These are phyloP conservation scores for Gymnothorax javanicus DNA, from an alignment of 2,797 vertebrate genomes.

Conservation along the genomic window DNA sequence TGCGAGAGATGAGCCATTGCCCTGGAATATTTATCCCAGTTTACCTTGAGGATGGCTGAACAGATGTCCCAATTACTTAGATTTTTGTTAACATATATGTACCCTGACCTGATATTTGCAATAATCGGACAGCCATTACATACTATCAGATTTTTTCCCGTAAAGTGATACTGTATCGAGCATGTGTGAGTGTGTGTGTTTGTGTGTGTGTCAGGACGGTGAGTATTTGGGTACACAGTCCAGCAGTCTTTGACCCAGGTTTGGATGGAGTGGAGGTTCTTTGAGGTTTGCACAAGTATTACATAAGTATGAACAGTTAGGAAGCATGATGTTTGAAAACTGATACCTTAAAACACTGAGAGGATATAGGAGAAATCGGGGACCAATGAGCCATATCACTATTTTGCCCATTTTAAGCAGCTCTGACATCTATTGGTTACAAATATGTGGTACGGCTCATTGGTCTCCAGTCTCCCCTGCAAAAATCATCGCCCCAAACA, in stretches of 20 bases:
- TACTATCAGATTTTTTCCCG: slow-evolving; percentile 49
- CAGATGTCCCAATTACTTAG: slow-evolving; percentile 78
- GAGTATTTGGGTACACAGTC: not conserved
- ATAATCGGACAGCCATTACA: slow-evolving; percentile 74
- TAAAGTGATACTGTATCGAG: slow-evolving; percentile 31
- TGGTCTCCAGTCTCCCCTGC: too few species aligned
- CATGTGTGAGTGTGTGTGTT: not conserved
- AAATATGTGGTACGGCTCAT: too few species aligned
- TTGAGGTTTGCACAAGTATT: not conserved
- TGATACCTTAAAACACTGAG: not conserved
- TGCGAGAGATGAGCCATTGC: slow-evolving; percentile 68
- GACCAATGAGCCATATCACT: too few species aligned
- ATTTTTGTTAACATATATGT: slow-evolving; percentile 78
- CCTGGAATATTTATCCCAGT: slow-evolving; percentile 66
- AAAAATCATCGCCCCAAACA: not conserved
- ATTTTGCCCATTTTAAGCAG: too few species aligned
- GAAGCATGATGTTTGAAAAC: not conserved
- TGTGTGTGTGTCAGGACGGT: not conserved
- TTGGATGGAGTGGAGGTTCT: not conserved
- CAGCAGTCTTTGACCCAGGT: not conserved
- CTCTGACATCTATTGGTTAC: too few species aligned
- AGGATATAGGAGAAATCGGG: too few species aligned
- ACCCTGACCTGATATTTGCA: slow-evolving; percentile 72
- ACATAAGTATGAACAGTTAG: not conserved
- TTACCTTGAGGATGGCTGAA: slow-evolving; percentile 69